Evolutionary conservation across 92 coral and sea anemone species (phyloP).

Genomic region (Zoanthus gigantus): DNA sequence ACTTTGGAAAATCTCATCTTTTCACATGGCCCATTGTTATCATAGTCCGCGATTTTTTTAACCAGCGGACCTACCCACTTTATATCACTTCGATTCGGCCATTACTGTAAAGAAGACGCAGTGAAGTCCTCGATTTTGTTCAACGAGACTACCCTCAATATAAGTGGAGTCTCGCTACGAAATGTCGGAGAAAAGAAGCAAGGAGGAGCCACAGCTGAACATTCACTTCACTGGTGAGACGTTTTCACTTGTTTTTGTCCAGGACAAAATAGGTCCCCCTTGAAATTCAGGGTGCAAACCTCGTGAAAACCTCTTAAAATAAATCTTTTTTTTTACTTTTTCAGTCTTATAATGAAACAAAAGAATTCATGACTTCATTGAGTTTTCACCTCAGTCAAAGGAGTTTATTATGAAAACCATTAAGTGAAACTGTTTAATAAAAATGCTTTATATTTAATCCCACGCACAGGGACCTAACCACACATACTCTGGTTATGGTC

Average conservation of each 20-base stretch:
- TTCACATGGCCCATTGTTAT: constrained; percentile 11
- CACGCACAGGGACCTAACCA: constrained; percentile 70
- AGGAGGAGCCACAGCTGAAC: constrained; percentile 4
- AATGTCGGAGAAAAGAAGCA: neutral
- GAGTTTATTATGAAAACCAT: constrained; percentile 2
- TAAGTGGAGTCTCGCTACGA: neutral
- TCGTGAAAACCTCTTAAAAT: constrained; percentile 4
- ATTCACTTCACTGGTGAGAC: neutral
- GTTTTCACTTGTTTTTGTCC: constrained; percentile 4
- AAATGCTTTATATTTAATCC: constrained; percentile 1
- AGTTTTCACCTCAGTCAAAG: constrained; percentile 8
- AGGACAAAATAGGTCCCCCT: neutral
- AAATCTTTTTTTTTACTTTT: neutral
- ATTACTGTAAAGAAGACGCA: constrained; percentile 4
- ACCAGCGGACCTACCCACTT: neutral
- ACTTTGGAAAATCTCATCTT: neutral
- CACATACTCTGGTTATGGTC: constrained; percentile 74
- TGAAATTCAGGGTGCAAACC: neutral
- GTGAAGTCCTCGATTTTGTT: constrained; percentile 5
- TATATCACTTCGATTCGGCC: constrained; percentile 2
- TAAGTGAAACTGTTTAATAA: neutral
- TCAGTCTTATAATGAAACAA: neutral
- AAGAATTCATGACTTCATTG: constrained; percentile 6
- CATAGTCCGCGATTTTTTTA: constrained; percentile 2
- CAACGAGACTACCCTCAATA: constrained; percentile 5